Evolutionary conservation across 2,113 vertebrate genomes (phyloP).

Genomic region (Esox niger): DNA sequence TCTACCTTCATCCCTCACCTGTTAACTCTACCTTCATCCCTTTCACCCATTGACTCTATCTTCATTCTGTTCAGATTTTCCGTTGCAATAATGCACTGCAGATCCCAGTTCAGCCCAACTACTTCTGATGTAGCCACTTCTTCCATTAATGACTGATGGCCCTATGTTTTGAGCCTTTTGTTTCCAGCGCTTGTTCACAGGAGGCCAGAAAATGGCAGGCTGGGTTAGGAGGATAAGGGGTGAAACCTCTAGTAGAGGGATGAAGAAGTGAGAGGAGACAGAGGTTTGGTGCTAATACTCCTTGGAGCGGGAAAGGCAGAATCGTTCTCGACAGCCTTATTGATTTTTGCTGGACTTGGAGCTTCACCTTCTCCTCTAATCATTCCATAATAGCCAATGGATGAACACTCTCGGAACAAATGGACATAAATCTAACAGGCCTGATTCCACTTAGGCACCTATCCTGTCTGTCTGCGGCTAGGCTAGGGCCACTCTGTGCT

Average conservation of each 20-base stretch:
- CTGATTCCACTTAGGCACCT: constrained; percentile 79
- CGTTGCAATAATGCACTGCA: background rate
- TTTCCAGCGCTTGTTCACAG: too few relatives aligned
- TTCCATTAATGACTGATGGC: constrained; percentile 36
- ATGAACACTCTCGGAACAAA: constrained; percentile 98
- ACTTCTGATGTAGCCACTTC: background rate
- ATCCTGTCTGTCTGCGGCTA: constrained; percentile 72
- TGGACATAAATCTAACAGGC: constrained; percentile 95
- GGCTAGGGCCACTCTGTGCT: constrained; percentile 48
- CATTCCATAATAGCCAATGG: constrained; percentile 99
- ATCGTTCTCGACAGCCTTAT: constrained; percentile 98
- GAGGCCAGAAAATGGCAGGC: constrained; percentile 56
- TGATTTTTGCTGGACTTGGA: constrained; percentile 99
- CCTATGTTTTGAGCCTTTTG: constrained; percentile 23
- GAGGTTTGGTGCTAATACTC: constrained; percentile 80
- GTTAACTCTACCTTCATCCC: constrained; percentile 3
- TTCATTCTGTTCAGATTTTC: too few relatives aligned
- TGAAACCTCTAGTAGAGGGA: constrained; percentile 71
- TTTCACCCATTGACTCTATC: constrained; percentile 7
- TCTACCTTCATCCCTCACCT: constrained; percentile 3
- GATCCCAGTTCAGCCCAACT: background rate
- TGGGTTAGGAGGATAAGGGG: constrained; percentile 82
- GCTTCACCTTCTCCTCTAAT: constrained; percentile 99
- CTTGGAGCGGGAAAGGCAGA: constrained; percentile 80
- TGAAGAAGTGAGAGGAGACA: constrained; percentile 77